Base-by-base conservation (phyloP, 2,888 invertebrate species). In the Oxytorus armatus region DNA sequence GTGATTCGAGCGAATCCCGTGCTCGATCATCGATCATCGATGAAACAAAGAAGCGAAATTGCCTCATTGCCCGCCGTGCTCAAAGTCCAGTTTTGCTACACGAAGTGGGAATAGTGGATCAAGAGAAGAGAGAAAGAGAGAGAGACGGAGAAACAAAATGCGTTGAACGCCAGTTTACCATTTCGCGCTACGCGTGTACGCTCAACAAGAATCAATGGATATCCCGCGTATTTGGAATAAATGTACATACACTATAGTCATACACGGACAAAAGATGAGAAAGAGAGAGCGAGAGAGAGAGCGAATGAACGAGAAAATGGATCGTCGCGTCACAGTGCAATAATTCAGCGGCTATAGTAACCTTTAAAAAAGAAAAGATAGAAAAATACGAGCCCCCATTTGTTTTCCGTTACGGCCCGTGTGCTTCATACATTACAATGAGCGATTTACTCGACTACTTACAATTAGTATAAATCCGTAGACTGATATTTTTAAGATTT, bases 401-500 rank as follows among this genome's bases (percentile, higher is more conserved):
- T 61, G 66, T 77, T 77, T 69, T 51, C 49, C 61, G 49, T 72
- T 68, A 18, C 51, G 68, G 72, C 59, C n/a, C 66, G 44, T 63
- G 72, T 49, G 63, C 29, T 75, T 69, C 51, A 36, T 61, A 69
- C 39, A 55, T 61, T 36, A 29, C 55, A 57, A 80, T 51, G 73
- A 77, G 49, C 61, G 47, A 78, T 65, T 79, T 51, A 81, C 73
- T 51, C 51, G 29, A 11, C 18, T 42, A 47, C 36, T 74, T 39
- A 80, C 61, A 72, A 77, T 84, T 89, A 90, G 90, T 89, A 89
- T 88, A 90, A 84, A 85, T 86, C 88, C 79, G 90, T 91, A 92
- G 91, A 92, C 91, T 91, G 91, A 92, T 91, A 91, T 84, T 88
- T 87, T 88, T 91, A 92, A 91, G 91, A 86, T 89, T 87, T 87